A percentile compares a stretch with the other conserved stretches of the same genome.
Conservation (phyloP, 1,140 invertebrate genomes). For the Oppia nitens region DNA sequence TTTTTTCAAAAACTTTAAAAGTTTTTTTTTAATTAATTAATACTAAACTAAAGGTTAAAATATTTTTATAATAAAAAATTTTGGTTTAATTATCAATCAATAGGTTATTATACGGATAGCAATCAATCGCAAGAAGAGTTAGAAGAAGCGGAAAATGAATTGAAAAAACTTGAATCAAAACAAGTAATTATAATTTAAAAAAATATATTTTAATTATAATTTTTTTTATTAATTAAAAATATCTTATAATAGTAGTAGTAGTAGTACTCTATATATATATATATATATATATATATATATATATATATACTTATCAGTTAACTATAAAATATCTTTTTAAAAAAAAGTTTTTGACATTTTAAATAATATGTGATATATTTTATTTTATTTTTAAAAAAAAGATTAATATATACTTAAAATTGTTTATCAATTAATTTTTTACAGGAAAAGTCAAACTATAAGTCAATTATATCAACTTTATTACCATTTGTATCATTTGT, state of each 20-base stretch:
- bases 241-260: too few species aligned
- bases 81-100: neutral
- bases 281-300: too few species aligned
- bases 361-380: too few species aligned
- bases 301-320: too few species aligned
- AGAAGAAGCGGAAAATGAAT: neutral
- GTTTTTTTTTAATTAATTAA: too few species aligned
- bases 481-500: conserved; percentile 17
- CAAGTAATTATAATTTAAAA: too few species aligned
- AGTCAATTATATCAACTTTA: conserved; percentile 11
- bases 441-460: conserved; percentile 1
- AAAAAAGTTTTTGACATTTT: too few species aligned
- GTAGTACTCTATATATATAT: too few species aligned
- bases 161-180: neutral
- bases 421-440: neutral
- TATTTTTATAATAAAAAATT: neutral
- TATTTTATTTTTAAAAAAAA: too few species aligned
- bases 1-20: neutral
- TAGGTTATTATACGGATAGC: neutral
- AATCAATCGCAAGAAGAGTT: neutral
- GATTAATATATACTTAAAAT: neutral
- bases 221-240: too few species aligned
- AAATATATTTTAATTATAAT: too few species aligned
- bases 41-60: conserved; percentile 18
- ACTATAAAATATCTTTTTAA: too few species aligned